Percentiles rank a stretch among this genome's conserved stretches.
phyloP scores from a whole-genome alignment of 1,140 invertebrate species.

The Gryon sp. region DNA sequence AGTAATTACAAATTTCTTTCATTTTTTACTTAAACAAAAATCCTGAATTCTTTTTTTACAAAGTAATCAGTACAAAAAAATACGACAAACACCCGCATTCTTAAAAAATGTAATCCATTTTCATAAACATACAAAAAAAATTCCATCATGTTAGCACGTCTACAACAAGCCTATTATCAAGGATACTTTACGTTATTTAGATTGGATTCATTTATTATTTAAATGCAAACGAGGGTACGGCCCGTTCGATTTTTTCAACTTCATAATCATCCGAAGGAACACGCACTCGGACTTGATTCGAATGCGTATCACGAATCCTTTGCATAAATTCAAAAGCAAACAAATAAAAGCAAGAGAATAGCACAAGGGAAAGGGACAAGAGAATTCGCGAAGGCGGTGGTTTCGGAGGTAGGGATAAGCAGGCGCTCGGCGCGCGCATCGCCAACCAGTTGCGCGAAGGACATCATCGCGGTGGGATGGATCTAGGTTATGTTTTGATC shows the following conservation, averaged over 20 bases:
- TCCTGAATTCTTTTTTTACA: too few species aligned
- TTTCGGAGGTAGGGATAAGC: constrained; percentile 62
- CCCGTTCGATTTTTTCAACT: constrained; percentile 25
- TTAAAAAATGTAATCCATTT: too few species aligned
- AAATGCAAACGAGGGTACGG: constrained; percentile 20
- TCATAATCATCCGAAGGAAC: constrained; percentile 39
- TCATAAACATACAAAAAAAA: not conserved
- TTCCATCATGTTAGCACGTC: too few species aligned
- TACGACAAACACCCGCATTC: too few species aligned
- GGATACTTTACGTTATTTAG: too few species aligned
- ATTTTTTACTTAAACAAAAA: too few species aligned
- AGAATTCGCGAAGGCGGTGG: constrained; percentile 43
- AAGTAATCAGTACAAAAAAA: too few species aligned
- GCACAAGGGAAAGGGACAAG: constrained; percentile 35
- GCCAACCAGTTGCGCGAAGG: constrained; percentile 63
- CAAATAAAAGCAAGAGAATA: constrained; percentile 52
- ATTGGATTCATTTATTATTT: constrained; percentile 26
- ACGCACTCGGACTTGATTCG: constrained; percentile 34
- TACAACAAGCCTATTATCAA: too few species aligned
- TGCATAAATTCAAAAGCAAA: constrained; percentile 61
- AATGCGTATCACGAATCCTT: constrained; percentile 57
- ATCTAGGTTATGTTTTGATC: constrained; percentile 45
- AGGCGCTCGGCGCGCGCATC: constrained; percentile 62
- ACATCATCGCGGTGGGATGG: constrained; percentile 28
- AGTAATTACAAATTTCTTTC: too few species aligned